Evolutionary conservation across 2,113 vertebrate species (phyloP), one percentile per base, ranked within the genome.

Genomic region (Chinchilla lanigera): DNA sequence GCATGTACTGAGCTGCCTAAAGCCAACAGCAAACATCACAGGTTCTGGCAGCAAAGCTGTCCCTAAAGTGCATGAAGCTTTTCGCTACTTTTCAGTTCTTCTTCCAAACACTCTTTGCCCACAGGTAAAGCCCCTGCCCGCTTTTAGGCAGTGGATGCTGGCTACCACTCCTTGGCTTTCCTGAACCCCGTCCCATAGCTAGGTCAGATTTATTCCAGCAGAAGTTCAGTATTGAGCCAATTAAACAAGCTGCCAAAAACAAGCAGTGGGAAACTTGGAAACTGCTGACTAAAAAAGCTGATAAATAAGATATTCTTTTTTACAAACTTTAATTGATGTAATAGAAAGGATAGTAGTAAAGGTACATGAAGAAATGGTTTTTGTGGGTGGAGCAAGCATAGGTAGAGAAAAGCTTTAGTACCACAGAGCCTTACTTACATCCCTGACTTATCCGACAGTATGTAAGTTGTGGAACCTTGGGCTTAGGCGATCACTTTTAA

Each of bases 231-330:
- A 94, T 90, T 77, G 50, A 96, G 61, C 61, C 75, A 84, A 20
- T 71, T 87, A 89, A 41, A 81, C 52, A 89, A 77, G 26, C 80
- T 96, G 73, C 38, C 85, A 56, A 86, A 84, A 60, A 90, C 44
- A 93, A 92, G 67, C 87, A 94, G 89, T 30, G 52, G 50, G 52
- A 50, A 82, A 17, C 90, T 89, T 95, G 75, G 80, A 97, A 92
- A 87, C 38, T 63, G 54, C 41, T 65, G 30, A 90, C 30, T 75
- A 44, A 82, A 89, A 93, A 92, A 77, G 30, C 47, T 90, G 90
- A 82, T 94, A 90, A 92, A 83, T 93, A 94, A 92, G 63, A n/a
- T 83, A 54, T 1, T 83, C 13, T 94, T 26, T 10, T 30, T 67
- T 44, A 1, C 41, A 86, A 16, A 24, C 7, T 22, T 41, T 94